Evolutionary conservation across 2,113 vertebrate species (phyloP).

Genomic region (Apteryx owenii): DNA sequence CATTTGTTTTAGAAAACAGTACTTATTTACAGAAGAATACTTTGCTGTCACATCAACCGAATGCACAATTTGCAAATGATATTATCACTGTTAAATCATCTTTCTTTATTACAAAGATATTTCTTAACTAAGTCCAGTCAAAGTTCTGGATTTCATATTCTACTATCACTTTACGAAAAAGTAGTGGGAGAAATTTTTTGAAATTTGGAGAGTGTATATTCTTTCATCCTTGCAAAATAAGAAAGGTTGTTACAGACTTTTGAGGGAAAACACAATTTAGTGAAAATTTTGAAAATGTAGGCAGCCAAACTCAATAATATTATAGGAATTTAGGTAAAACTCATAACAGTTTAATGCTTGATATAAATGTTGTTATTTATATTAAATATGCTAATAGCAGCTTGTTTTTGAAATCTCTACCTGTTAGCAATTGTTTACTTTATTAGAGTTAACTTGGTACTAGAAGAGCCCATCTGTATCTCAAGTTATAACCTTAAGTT

Average conservation of each 20-base stretch:
- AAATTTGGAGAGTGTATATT: not conserved
- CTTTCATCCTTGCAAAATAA: not conserved
- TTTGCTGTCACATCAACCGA: not conserved
- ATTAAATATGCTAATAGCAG: not conserved
- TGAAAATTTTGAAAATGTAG: not conserved
- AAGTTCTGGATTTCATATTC: not conserved
- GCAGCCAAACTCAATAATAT: not conserved
- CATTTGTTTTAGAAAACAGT: not conserved
- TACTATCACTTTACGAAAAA: not conserved
- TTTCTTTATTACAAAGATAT: not conserved
- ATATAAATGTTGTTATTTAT: not conserved
- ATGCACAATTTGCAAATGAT: not conserved
- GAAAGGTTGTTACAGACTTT: not conserved
- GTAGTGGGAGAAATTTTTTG: not conserved
- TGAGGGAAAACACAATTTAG: not conserved
- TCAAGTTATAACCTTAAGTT: constrained; percentile 14
- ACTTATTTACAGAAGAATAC: not conserved
- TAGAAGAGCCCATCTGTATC: constrained; percentile 20
- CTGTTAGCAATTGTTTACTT: not conserved
- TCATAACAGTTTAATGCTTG: not conserved
- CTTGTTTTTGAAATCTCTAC: not conserved
- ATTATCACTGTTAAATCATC: not conserved
- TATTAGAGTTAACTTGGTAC: not conserved
- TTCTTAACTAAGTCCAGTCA: not conserved
- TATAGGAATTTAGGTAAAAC: not conserved